A percentile compares a stretch with the other conserved stretches of the same genome.
phyloP scores from a whole-genome alignment of 2,888 invertebrate species.

The Chorisops tibialis region DNA sequence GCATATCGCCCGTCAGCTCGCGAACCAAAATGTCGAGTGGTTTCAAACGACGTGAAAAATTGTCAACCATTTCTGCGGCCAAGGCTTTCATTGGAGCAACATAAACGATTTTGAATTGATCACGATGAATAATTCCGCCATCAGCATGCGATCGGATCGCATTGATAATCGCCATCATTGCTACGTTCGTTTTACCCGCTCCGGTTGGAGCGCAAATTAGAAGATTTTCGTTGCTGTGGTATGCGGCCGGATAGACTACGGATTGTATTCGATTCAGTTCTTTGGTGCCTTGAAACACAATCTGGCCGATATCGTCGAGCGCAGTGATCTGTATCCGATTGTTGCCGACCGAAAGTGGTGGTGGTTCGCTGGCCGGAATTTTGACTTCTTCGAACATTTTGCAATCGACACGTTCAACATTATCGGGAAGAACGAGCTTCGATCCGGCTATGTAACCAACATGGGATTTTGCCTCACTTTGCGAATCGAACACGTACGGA shows the following conservation, averaged over 20 bases:
- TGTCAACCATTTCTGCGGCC: conserved; percentile 96
- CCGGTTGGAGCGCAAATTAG: conserved; percentile 98
- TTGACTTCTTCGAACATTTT: conserved; percentile 81
- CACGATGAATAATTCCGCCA: conserved; percentile 76
- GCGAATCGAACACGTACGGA: conserved; percentile 86
- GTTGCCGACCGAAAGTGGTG: conserved; percentile 61
- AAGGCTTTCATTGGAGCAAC: conserved; percentile 99
- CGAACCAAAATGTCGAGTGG: conserved; percentile 77
- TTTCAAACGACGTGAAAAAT: conserved; percentile 79
- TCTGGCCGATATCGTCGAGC: conserved; percentile 72
- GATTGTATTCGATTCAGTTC: conserved; percentile 92
- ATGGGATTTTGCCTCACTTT: conserved; percentile 62
- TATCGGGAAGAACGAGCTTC: conserved; percentile 76
- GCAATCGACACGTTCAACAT: conserved; percentile 67
- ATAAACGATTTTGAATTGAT: conserved; percentile 97
- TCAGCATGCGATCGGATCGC: conserved; percentile 83
- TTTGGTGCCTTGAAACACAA: conserved; percentile 84
- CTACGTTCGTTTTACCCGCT: conserved; percentile 98
- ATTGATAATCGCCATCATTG: conserved; percentile 87
- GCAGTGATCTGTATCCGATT: conserved; percentile 58
- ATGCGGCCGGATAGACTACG: conserved; percentile 92
- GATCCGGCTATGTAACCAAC: conserved; percentile 73
- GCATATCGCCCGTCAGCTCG: conserved; percentile 98
- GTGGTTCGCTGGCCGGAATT: conserved; percentile 67
- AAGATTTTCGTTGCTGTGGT: conserved; percentile 94